Evolutionary conservation across 2,113 vertebrate genomes (phyloP).

Genomic region (Lampris incognitus): DNA sequence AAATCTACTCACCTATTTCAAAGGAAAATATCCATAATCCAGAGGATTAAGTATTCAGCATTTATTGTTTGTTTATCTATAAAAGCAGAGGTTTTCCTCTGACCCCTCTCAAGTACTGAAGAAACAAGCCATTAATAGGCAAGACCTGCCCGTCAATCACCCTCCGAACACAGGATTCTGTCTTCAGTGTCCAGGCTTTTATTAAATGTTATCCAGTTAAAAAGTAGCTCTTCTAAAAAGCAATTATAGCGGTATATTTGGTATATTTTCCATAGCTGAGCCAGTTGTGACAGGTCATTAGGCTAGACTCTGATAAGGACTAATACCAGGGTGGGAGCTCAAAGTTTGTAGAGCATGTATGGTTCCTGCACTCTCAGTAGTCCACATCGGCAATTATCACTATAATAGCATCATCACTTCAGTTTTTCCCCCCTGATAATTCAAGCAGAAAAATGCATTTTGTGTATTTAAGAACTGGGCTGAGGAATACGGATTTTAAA

Average conservation of each 20-base stretch:
- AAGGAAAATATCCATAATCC: not conserved
- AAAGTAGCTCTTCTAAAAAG: too few species aligned
- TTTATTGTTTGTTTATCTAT: not conserved
- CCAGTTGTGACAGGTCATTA: not conserved
- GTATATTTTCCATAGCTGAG: conserved; percentile 22
- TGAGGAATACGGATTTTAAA: conserved; percentile 40
- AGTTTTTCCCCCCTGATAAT: conserved; percentile 37
- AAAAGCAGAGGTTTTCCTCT: too few species aligned
- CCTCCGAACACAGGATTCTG: not conserved
- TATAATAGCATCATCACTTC: conserved; percentile 49
- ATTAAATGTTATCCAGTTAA: too few species aligned
- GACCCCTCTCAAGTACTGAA: not conserved
- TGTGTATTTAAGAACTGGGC: conserved; percentile 21
- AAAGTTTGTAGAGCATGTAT: conserved; percentile 45
- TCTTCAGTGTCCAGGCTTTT: not conserved
- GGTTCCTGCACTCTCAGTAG: conserved; percentile 20
- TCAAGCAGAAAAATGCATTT: conserved; percentile 46
- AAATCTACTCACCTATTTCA: conserved; percentile 7
- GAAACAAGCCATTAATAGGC: not conserved
- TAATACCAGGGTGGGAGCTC: conserved; percentile 37
- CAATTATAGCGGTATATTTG: too few species aligned
- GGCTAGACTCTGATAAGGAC: not conserved
- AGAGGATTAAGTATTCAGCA: not conserved
- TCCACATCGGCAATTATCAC: conserved; percentile 25
- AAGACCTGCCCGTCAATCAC: not conserved